Evolutionary conservation across 2,797 vertebrate species (phyloP), one percentile per base, ranked within the genome.

Genomic region (Rhadinocentrus ornatus): DNA sequence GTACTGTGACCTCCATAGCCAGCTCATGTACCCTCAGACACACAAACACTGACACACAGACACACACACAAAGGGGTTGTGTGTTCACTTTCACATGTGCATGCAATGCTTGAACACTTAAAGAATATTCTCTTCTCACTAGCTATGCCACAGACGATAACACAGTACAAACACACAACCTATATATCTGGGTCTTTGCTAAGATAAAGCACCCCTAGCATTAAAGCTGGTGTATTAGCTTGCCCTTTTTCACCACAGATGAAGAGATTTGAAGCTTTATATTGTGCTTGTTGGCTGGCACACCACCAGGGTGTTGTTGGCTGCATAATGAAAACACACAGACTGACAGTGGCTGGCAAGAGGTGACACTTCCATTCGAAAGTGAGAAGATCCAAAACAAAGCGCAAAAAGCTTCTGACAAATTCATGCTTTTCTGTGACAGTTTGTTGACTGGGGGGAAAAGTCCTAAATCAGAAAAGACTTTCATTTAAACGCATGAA

Each of bases 251-350:
- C 86, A 83, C 86, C 87, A 88, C 84, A 86, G 85, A 91, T 89
- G 84, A 88, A 90, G 86, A 92, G 91, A 92, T 93, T 86, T 86
- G 75, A 84, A 84, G 89, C 88, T 86, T 60, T 84, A 90, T 89
- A 90, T 87, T 82, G 85, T 86, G 87, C 87, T 85, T 68, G 88
- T 89, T 86, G 87, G 80, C 84, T 84, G 82, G 86, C 89, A 88
- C 81, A 81, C 82, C 69, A 90, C 86, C 80, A 77, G 87, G 76
- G 88, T 90, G 91, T 84, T 92, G 87, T 91, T 90, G 86, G 86
- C 89, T 86, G 88, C 88, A 91, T 89, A 91, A 90, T 89, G 88
- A 92, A 89, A 89, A 89, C 90, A 91, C 89, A 91, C 90, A 91
- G 84, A 88, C 89, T 92, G 91, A 93, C 90, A 91, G 91, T 76